A percentile compares a stretch with the other conserved stretches of the same genome.
phyloP scores from a whole-genome alignment of 2,797 vertebrate genomes.

The Prionace glauca region DNA sequence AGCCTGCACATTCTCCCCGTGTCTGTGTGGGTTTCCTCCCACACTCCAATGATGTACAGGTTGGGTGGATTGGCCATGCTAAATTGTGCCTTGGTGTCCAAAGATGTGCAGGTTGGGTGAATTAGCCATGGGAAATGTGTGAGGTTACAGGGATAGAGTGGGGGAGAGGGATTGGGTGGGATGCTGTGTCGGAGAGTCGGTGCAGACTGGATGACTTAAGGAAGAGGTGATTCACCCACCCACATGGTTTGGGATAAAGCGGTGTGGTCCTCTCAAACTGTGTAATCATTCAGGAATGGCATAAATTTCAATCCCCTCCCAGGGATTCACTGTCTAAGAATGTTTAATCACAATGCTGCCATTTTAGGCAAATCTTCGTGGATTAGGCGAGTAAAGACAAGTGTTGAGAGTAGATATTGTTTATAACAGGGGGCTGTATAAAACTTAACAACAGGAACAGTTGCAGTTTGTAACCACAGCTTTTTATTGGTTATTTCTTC shows the following conservation, averaged over 20 bases:
- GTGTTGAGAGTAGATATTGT: background rate
- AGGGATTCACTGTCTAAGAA: background rate
- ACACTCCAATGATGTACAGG: too few species aligned
- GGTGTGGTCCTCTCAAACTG: too few species aligned
- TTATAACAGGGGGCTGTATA: background rate
- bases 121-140: too few species aligned
- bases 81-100: too few species aligned
- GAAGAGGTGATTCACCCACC: background rate
- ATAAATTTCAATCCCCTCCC: background rate
- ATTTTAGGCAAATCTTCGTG: background rate
- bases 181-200: too few species aligned
- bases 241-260: too few species aligned
- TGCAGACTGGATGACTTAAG: background rate
- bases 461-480: background rate
- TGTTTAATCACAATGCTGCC: background rate
- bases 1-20: too few species aligned
- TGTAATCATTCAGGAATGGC: background rate
- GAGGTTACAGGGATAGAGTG: too few species aligned
- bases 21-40: too few species aligned
- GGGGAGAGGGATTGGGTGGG: too few species aligned
- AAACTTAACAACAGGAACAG: background rate
- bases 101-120: too few species aligned
- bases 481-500: background rate
- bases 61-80: too few species aligned
- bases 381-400: background rate